Conservation (phyloP, 2,888 invertebrate species). For the Teinopalpus imperialis region DNA sequence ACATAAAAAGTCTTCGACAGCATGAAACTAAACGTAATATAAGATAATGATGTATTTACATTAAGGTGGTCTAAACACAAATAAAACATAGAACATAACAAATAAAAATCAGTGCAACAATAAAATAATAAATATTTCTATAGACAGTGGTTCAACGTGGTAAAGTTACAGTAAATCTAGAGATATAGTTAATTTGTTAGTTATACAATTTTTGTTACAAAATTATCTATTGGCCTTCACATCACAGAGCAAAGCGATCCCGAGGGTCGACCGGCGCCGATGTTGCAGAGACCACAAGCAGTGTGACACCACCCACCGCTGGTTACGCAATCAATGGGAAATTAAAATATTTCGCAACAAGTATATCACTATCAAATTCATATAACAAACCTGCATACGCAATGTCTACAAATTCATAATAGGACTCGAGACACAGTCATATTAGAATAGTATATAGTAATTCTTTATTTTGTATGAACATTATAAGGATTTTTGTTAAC, state of each 20-base stretch:
- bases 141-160: slow-evolving; percentile 75
- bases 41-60: slow-evolving; percentile 74
- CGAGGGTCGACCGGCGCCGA: slow-evolving; percentile 48
- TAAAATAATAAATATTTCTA: slow-evolving; percentile 77
- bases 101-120: slow-evolving; percentile 75
- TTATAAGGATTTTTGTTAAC: too few relatives aligned
- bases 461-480: too few relatives aligned
- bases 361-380: slow-evolving; percentile 22
- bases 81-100: slow-evolving; percentile 79
- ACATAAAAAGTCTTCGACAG: slow-evolving; percentile 71
- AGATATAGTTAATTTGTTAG: slow-evolving; percentile 69
- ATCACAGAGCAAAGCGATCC: slow-evolving; percentile 76
- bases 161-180: slow-evolving; percentile 72
- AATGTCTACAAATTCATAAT: slow-evolving; percentile 4
- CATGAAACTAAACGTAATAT: slow-evolving; percentile 69
- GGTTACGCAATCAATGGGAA: background rate
- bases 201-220: slow-evolving; percentile 75
- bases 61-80: slow-evolving; percentile 74
- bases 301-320: slow-evolving; percentile 5
- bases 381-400: slow-evolving; percentile 25
- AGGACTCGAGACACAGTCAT: background rate
- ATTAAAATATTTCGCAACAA: slow-evolving; percentile 9
- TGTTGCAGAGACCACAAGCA: slow-evolving; percentile 23
- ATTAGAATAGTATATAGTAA: too few relatives aligned
- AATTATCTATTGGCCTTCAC: slow-evolving; percentile 79